These are phyloP conservation scores for Lanistes nyassanus DNA, from an alignment of 1,140 invertebrate genomes.

Conservation along the genomic window DNA sequence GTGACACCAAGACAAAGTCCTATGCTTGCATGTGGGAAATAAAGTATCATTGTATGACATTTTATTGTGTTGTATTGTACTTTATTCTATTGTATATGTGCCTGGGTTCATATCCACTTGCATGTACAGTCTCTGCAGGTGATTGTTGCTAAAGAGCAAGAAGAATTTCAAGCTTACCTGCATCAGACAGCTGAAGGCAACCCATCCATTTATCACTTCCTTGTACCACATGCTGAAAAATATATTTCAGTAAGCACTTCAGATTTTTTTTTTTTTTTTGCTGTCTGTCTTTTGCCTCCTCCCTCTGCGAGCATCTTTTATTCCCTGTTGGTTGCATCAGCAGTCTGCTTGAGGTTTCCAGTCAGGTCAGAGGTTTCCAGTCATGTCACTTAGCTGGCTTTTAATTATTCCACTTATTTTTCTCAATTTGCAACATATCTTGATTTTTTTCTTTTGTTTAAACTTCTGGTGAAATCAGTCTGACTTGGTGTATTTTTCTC, in stretches of 20 bases:
- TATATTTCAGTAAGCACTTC: constrained; percentile 1
- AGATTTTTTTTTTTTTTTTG: not conserved
- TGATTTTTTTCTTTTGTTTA: not conserved
- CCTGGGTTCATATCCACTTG: too few relatives aligned
- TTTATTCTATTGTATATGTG: too few relatives aligned
- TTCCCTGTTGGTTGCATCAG: too few relatives aligned
- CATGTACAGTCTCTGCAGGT: constrained; percentile 7
- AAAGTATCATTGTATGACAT: too few relatives aligned
- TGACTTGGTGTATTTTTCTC: too few relatives aligned
- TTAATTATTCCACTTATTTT: not conserved
- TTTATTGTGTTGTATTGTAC: too few relatives aligned
- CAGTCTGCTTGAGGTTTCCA: too few relatives aligned
- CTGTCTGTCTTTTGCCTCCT: not conserved
- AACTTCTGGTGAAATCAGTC: too few relatives aligned
- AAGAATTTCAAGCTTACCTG: constrained; percentile 14
- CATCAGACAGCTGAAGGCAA: not conserved
- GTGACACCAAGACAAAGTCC: too few relatives aligned
- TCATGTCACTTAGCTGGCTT: not conserved
- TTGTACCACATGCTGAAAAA: not conserved
- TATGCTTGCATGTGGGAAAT: too few relatives aligned
- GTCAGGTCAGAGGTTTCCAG: not conserved
- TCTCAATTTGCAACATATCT: not conserved
- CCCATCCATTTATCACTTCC: not conserved
- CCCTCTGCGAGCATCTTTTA: too few relatives aligned
- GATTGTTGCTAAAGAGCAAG: constrained; percentile 17